These are phyloP conservation scores for Alfaro cultratus DNA, from an alignment of 2,797 vertebrate species.

Conservation along the genomic window DNA sequence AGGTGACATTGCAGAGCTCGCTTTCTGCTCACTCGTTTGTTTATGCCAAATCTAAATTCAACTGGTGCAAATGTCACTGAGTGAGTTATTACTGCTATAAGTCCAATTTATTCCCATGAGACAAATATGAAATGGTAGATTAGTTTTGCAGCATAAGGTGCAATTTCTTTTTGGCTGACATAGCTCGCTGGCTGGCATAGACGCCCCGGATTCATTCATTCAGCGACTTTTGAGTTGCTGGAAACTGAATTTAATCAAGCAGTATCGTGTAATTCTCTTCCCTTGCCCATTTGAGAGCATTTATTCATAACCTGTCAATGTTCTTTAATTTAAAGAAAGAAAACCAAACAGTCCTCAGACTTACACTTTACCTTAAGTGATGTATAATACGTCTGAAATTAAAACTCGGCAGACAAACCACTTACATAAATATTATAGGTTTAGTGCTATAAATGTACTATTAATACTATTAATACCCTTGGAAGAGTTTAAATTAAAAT, in stretches of 20 bases:
- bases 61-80: constrained; percentile 24
- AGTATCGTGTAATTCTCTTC: background rate
- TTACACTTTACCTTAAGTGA: background rate
- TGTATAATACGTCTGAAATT: background rate
- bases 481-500: too few species aligned
- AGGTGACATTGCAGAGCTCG: constrained; percentile 28
- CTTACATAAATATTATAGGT: background rate
- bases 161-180: constrained; percentile 5
- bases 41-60: constrained; percentile 38
- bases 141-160: constrained; percentile 12
- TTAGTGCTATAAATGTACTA: background rate
- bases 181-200: constrained; percentile 18
- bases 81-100: constrained; percentile 39
- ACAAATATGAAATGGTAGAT: constrained; percentile 15
- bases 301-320: background rate
- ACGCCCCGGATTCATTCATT: background rate
- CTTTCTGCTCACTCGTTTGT: constrained; percentile 23
- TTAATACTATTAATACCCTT: too few species aligned
- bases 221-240: background rate
- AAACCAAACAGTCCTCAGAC: background rate
- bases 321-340: background rate
- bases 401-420: background rate
- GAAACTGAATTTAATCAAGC: background rate
- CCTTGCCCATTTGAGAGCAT: background rate
- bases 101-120: constrained; percentile 24